Evolutionary conservation across 2,888 invertebrate species (phyloP).

Genomic region (Archips crataeganus): DNA sequence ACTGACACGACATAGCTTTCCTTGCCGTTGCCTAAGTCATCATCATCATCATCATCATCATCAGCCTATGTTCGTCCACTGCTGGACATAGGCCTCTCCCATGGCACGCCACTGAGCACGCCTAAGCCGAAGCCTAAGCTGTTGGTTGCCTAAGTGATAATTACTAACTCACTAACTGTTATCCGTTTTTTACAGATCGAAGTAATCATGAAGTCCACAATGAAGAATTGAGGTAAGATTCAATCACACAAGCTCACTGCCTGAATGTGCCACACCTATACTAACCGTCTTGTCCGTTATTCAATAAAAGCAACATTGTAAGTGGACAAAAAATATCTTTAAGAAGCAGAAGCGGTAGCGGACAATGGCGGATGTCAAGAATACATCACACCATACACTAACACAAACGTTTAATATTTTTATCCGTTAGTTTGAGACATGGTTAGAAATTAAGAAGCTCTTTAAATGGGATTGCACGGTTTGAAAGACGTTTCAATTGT

Average conservation of each 20-base stretch:
- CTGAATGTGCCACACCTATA: background rate
- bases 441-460: constrained; percentile 2
- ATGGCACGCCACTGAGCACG: too few species aligned
- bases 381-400: constrained; percentile 11
- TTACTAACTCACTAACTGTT: background rate
- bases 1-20: too few species aligned
- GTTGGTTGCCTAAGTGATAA: background rate
- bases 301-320: constrained; percentile 19
- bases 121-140: too few species aligned
- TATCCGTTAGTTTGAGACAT: constrained; percentile 8
- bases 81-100: too few species aligned
- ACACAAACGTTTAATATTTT: constrained; percentile 12
- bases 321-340: constrained; percentile 11
- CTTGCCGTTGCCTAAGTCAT: too few species aligned
- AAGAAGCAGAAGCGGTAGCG: constrained; percentile 5
- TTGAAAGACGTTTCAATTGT: background rate
- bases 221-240: constrained; percentile 47
- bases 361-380: constrained; percentile 21
- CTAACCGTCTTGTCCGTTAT: constrained; percentile 21
- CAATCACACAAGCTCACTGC: background rate
- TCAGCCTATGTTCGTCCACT: too few species aligned
- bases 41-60: too few species aligned
- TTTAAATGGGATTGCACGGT: background rate
- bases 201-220: constrained; percentile 31
- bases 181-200: constrained; percentile 31